Evolutionary conservation across 2,797 vertebrate genomes (phyloP).

Genomic region (Mus minutoides): DNA sequence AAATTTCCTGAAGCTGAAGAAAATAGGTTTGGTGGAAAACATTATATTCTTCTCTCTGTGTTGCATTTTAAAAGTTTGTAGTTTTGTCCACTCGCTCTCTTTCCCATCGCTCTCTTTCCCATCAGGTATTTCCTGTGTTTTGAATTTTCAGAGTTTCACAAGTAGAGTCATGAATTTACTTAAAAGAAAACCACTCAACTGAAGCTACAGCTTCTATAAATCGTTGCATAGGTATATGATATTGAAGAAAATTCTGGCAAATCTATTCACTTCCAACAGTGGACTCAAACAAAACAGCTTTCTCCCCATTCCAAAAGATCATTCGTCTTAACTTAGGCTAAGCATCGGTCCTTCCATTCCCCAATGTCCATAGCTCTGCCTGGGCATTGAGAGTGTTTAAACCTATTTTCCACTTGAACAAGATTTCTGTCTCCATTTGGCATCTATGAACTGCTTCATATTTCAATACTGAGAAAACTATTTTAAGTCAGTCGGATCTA

Average conservation of each 20-base stretch:
- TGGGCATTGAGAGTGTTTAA: not conserved
- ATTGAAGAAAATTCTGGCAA: conserved; percentile 18
- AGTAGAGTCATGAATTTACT: not conserved
- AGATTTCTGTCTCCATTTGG: conserved; percentile 52
- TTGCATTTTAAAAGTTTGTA: not conserved
- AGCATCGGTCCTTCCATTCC: not conserved
- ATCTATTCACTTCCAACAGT: conserved; percentile 21
- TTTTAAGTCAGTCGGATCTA: conserved; percentile 21
- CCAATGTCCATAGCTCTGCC: not conserved
- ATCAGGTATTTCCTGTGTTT: not conserved
- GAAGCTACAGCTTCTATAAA: conserved; percentile 20
- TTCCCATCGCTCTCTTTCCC: not conserved
- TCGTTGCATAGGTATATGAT: not conserved
- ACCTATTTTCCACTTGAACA: not conserved
- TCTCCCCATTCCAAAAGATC: conserved; percentile 1
- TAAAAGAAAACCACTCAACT: conserved; percentile 30
- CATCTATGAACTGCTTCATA: not conserved
- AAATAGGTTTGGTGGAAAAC: not conserved
- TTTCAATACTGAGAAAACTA: conserved; percentile 10
- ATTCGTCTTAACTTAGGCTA: conserved; percentile 37
- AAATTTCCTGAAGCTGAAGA: conserved; percentile 40
- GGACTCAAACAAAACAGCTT: conserved; percentile 4
- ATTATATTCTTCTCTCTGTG: not conserved
- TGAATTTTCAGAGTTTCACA: conserved; percentile 6
- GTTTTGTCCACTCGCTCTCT: not conserved